Evolutionary conservation across 2,888 invertebrate genomes (phyloP).

Genomic region (Thymelicus acteon): DNA sequence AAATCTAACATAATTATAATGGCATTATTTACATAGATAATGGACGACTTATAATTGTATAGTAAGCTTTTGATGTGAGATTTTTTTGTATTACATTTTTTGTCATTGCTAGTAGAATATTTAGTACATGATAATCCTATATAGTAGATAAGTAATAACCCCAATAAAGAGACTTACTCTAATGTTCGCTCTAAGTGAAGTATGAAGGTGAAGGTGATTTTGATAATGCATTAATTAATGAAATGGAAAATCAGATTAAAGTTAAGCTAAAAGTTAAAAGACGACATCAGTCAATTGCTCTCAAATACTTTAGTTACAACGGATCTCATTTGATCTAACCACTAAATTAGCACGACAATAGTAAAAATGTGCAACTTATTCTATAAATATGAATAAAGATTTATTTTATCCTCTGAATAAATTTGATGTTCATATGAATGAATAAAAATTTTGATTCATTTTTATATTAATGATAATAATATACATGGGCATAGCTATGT

Average conservation of each 20-base stretch:
- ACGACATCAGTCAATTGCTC: constrained; percentile 18
- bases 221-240: not conserved
- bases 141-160: not conserved
- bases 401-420: no score
- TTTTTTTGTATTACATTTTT: not conserved
- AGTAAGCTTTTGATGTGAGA: not conserved
- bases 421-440: no score
- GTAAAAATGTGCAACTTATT: not conserved
- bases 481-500: no score
- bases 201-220: not conserved
- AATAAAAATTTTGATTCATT: no score
- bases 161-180: not conserved
- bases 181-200: not conserved
- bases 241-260: not conserved
- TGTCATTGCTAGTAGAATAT: not conserved
- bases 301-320: constrained; percentile 9
- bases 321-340: not conserved
- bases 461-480: no score
- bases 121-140: not conserved
- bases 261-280: not conserved
- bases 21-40: constrained; percentile 30
- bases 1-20: constrained; percentile 18
- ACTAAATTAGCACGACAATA: not conserved
- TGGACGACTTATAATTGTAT: constrained; percentile 17
- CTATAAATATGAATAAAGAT: no score